Evolutionary conservation across 2,888 invertebrate genomes (phyloP).

Genomic region (Allacma fusca): DNA sequence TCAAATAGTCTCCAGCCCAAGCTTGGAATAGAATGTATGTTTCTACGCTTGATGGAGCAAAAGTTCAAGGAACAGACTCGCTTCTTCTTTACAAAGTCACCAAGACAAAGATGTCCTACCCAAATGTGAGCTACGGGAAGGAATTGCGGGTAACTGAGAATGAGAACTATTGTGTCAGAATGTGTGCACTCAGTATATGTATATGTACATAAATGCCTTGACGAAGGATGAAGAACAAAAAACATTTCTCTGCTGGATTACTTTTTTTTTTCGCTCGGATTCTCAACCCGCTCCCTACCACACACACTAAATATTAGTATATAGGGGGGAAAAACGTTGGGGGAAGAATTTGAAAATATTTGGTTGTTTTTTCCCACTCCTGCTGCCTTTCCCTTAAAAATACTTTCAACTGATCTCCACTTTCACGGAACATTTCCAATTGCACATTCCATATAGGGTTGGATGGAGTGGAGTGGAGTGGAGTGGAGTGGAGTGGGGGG

Average conservation of each 20-base stretch:
- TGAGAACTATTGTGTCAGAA: too few species aligned
- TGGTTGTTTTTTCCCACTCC: neutral
- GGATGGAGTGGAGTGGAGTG: neutral
- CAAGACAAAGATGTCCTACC: neutral
- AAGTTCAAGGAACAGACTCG: neutral
- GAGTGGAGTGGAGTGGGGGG: too few species aligned
- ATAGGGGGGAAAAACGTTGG: neutral
- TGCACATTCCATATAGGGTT: neutral
- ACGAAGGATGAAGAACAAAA: neutral
- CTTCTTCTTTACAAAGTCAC: neutral
- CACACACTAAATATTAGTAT: neutral
- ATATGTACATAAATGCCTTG: neutral
- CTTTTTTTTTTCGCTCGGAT: slow-evolving; percentile 6
- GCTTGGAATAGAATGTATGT: neutral
- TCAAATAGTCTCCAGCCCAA: neutral
- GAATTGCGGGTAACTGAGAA: too few species aligned
- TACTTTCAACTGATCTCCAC: neutral
- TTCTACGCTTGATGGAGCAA: neutral
- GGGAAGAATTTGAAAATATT: neutral
- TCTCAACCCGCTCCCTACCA: neutral
- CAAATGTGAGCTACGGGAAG: neutral
- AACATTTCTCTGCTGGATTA: neutral
- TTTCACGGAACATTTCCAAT: neutral
- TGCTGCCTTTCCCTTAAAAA: neutral
- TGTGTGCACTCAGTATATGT: too few species aligned